These are phyloP conservation scores for Chamaetylas fuelleborni DNA, from an alignment of 2,113 vertebrate species.

Conservation along the genomic window DNA sequence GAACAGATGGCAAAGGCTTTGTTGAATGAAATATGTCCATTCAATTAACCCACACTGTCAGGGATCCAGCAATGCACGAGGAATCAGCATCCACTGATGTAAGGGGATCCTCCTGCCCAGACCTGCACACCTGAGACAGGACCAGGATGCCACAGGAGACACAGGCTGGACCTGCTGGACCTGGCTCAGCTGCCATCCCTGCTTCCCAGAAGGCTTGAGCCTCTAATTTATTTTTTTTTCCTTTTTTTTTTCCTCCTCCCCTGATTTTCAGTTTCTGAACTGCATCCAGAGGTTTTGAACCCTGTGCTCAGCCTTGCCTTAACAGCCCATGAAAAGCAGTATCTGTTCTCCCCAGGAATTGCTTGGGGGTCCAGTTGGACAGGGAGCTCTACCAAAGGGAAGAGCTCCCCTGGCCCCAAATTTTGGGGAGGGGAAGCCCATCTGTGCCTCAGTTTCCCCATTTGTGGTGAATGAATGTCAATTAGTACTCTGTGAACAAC, in stretches of 20 bases:
- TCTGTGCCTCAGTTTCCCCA: not conserved
- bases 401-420: not conserved
- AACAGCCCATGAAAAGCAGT: accelerated
- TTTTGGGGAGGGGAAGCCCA: not conserved
- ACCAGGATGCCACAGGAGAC: accelerated
- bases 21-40: slow-evolving; percentile 79
- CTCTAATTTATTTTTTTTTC: accelerated
- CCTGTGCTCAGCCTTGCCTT: not conserved
- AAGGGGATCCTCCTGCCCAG: not conserved
- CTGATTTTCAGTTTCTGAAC: not conserved
- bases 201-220: not conserved
- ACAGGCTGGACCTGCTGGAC: not conserved
- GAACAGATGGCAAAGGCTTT: slow-evolving; percentile 70
- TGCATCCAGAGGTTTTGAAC: not conserved
- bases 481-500: not conserved
- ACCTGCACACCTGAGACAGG: not conserved
- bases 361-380: not conserved
- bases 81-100: not conserved
- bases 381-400: not conserved
- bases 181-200: not conserved
- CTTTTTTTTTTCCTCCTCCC: accelerated
- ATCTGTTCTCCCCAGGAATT: accelerated
- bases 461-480: not conserved
- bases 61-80: slow-evolving; percentile 40
- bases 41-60: slow-evolving; percentile 65